These are phyloP conservation scores for Calliphora vicina DNA, from an alignment of 1,140 invertebrate species.

Conservation along the genomic window DNA sequence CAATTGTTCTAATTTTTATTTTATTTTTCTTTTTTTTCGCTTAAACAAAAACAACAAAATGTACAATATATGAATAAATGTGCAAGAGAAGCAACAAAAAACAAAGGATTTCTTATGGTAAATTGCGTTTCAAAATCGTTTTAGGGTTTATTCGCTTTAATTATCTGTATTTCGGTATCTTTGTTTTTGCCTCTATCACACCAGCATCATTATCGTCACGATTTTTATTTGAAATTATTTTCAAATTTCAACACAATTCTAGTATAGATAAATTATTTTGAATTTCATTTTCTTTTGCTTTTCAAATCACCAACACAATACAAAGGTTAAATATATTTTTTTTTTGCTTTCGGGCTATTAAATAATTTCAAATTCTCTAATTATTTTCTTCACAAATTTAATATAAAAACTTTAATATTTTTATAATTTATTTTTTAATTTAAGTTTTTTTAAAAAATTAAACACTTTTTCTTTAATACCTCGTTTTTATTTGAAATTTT, in stretches of 20 bases:
- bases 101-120: slow-evolving; percentile 22
- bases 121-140: slow-evolving; percentile 5
- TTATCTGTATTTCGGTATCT: background rate
- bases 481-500: too few species aligned
- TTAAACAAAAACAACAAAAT: background rate
- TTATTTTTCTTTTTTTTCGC: too few species aligned
- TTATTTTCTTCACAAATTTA: too few species aligned
- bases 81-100: background rate
- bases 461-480: too few species aligned
- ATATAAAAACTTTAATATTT: background rate
- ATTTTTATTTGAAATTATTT: background rate
- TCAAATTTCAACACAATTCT: background rate
- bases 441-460: slow-evolving; percentile 11
- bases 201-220: background rate
- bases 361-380: too few species aligned
- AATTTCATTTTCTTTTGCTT: too few species aligned
- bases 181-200: background rate
- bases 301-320: background rate
- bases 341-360: background rate
- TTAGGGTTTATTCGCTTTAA: slow-evolving; percentile 9
- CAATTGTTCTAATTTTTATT: background rate
- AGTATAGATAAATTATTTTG: background rate
- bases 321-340: background rate
- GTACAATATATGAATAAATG: too few species aligned
- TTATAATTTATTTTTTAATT: background rate